Base-by-base conservation (phyloP, 2,888 invertebrate species). In the Geotrupes spiniger region DNA sequence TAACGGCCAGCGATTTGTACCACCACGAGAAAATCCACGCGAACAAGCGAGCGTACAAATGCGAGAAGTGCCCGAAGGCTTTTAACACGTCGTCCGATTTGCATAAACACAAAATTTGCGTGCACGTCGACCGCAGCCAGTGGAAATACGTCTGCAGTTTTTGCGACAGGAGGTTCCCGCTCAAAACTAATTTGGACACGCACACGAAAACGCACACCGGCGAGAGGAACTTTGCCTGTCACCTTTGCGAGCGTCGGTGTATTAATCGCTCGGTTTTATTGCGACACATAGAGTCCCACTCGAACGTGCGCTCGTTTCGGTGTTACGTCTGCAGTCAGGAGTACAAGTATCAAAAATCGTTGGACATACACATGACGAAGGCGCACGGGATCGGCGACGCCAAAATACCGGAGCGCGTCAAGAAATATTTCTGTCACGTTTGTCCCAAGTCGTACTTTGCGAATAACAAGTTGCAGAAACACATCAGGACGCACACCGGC, bases 311-410 rank as follows among this genome's bases (percentile, higher is more conserved):
- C 25, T 53, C 62, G 2, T 69, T 61, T 47, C 63, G 60, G 36
- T 81, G 81, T 59, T 65, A 74, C 25, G 72, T 78, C 51, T 81
- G 81, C 57, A 68, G 70, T 33, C 71, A 72, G 42, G 78, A 78
- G 54, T 80, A 80, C 60, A 76, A 74, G 54, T 77, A 78, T 1
- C 62, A 76, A 55, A 76, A 76, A 2, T 57, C 72, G 0, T 76
- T 76, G 57, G 71, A 76, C 11, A 74, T 77, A 53, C 81, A 81
- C 57, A 77, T 79, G 65, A 76, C 72, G 28, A 75, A 76, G 49
- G 56, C 77, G 73, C 64, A 74, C 72, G 56, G 57, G 65, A 37
- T 75, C 69, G 62, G 69, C 67, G 37, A 76, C 73, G 57, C 74
- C 65, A 43, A 79, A 75, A 42, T 76, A 73, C 51, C 79, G 72